Conservation (phyloP, 1,140 invertebrate genomes). For the Saccostrea echinata region DNA sequence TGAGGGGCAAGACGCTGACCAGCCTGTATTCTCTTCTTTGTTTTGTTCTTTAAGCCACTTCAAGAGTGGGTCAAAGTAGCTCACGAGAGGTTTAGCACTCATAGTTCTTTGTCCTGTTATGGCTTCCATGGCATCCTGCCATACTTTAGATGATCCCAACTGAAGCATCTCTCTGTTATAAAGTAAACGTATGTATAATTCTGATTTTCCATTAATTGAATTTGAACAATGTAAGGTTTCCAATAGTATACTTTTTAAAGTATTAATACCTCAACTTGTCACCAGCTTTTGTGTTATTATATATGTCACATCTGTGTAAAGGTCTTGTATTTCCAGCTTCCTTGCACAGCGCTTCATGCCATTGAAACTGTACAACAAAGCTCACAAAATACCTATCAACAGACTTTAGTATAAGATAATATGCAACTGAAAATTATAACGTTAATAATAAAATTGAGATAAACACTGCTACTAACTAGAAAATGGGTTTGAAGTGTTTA, state of each 20-base stretch:
- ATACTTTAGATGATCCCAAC: constrained; percentile 89
- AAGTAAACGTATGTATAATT: not conserved
- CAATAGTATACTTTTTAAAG: not conserved
- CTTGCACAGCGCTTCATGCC: constrained; percentile 90
- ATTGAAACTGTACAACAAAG: constrained; percentile 93
- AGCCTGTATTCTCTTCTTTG: constrained; percentile 59
- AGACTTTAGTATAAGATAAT: not conserved
- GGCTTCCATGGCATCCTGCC: constrained; percentile 90
- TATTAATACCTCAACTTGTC: constrained; percentile 47
- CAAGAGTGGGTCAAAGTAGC: constrained; percentile 82
- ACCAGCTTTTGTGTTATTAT: constrained; percentile 88
- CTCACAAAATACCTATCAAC: constrained; percentile 92
- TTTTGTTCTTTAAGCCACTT: constrained; percentile 86
- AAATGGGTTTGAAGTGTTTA: too few species aligned
- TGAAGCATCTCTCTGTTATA: constrained; percentile 86
- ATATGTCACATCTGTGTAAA: constrained; percentile 83
- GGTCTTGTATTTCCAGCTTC: constrained; percentile 86
- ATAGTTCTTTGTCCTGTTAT: constrained; percentile 88
- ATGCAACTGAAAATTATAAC: too few species aligned
- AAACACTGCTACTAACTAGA: too few species aligned
- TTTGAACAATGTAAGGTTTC: too few species aligned
- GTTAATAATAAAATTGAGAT: too few species aligned
- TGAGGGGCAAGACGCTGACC: constrained; percentile 57
- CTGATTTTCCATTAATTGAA: not conserved
- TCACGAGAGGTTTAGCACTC: constrained; percentile 84